Base-by-base conservation (phyloP, 2,888 invertebrate species). In the Perithous albicinctus region DNA sequence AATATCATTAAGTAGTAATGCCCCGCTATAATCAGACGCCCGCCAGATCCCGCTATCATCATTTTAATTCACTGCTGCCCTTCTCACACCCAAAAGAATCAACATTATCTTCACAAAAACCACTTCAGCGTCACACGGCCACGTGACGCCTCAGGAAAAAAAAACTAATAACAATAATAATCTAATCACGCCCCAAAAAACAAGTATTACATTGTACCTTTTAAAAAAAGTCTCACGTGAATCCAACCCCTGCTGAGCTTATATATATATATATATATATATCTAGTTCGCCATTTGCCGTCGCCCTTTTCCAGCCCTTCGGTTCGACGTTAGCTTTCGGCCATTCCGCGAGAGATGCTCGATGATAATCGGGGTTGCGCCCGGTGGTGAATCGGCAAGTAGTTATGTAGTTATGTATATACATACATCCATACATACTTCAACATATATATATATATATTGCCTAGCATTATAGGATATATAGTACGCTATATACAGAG, bases 351-450 rank as follows among this genome's bases (percentile, higher is more conserved):
- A 86, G 87, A 88, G 89, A 89, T 87, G 84, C 87, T 87, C 88
- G 89, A 91, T 90, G 90, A 91, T 92, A 91, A 92, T 92, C 91
- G 89, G 86, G 86, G 82, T 83, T 85, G 87, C 85, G 87, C 87
- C 88, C 86, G 87, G 87, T 85, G 85, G 87, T 87, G 87, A 89
- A 89, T 87, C 87, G 86, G 38, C 84, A 85, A 84, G 84, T 85
- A 85, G 82, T 79, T 64, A 66, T 81, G n/a, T n/a, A n/a, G n/a
- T n/a, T n/a, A n/a, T n/a, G n/a, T n/a, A 81, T 80, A 74, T 70
- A 80, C 51, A 77, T 48, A 59, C 35, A 48, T 72, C 64, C 66
- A 41, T 32, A 29, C 63, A 70, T 70, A 43, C 38, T 56, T 54
- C 8, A 38, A 32, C 35, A 7, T 56, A 67, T 54, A 61, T 75